Evolutionary conservation across 2,113 vertebrate genomes (phyloP).

Genomic region (Zosterops hypoxanthus): DNA sequence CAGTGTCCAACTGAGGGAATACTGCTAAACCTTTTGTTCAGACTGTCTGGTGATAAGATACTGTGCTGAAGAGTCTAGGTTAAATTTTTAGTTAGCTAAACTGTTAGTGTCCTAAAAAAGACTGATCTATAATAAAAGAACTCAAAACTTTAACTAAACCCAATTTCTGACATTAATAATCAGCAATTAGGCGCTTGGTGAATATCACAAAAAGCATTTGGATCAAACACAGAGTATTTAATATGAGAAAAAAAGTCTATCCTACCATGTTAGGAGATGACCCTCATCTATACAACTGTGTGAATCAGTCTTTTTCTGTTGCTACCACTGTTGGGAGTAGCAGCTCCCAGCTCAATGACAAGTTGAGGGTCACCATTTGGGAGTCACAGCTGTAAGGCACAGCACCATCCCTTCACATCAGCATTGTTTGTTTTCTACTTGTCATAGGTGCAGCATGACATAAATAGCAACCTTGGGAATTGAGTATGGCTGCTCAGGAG

Average conservation of each 20-base stretch:
- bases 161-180: neutral
- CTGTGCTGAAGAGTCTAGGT: neutral
- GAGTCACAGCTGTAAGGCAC: neutral
- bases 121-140: neutral
- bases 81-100: neutral
- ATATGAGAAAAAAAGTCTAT: neutral
- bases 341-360: neutral
- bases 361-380: neutral
- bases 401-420: neutral
- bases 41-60: neutral
- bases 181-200: neutral
- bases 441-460: neutral
- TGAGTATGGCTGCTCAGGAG: neutral
- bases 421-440: neutral
- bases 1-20: neutral
- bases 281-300: neutral
- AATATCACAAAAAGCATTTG: neutral
- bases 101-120: neutral
- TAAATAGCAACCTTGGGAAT: neutral
- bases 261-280: neutral
- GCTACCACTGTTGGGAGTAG: neutral
- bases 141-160: neutral
- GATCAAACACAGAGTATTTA: neutral
- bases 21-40: neutral
- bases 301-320: too few relatives aligned